phyloP scores from a whole-genome alignment of 64 coral and sea anemone genomes.

The Actinia equina region DNA sequence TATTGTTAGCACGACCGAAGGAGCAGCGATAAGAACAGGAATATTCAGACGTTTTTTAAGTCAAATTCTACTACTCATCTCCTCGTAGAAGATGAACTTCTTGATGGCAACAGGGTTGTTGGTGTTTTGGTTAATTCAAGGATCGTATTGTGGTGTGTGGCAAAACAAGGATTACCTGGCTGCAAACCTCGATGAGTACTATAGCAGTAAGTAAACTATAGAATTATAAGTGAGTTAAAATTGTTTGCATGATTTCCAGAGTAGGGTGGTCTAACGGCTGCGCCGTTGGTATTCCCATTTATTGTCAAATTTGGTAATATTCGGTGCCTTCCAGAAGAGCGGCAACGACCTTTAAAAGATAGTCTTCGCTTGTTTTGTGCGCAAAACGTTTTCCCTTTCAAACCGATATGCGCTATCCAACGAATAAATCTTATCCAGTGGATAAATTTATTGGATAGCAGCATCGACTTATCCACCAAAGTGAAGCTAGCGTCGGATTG shows the following conservation, averaged over 20 bases:
- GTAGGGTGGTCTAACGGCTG: neutral
- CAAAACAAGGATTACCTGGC: neutral
- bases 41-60: neutral
- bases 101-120: neutral
- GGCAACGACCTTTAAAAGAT: too few species aligned
- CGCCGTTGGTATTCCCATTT: too few species aligned
- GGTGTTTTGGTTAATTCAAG: neutral
- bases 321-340: too few species aligned
- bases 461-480: too few species aligned
- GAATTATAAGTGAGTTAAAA: neutral
- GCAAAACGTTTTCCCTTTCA: too few species aligned
- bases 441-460: too few species aligned
- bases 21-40: neutral
- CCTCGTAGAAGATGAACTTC: neutral
- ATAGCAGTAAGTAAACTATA: neutral
- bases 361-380: too few species aligned
- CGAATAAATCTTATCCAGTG: too few species aligned
- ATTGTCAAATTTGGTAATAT: too few species aligned
- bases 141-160: neutral
- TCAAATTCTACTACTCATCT: neutral
- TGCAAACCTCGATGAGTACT: neutral
- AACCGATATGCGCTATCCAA: too few species aligned
- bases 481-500: too few species aligned
- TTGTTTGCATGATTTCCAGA: neutral
- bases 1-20: neutral